phyloP scores from a whole-genome alignment of 2,113 vertebrate genomes.

The Oenanthe oenanthe region DNA sequence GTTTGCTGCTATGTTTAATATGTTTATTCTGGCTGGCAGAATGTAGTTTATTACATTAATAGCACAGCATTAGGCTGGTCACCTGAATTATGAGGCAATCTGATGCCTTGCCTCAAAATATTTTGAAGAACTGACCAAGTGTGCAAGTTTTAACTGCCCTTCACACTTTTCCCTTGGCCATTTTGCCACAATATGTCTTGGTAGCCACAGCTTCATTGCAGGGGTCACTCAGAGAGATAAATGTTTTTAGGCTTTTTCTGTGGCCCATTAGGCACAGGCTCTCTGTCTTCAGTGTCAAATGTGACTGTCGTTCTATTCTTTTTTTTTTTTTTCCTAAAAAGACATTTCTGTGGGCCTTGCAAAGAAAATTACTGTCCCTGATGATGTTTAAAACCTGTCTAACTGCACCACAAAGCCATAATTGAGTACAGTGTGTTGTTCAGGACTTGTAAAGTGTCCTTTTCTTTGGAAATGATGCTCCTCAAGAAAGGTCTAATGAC shows the following conservation, averaged over 20 bases:
- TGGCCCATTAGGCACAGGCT: conserved; percentile 2
- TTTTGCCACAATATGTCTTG: not conserved
- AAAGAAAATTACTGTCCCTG: conserved; percentile 34
- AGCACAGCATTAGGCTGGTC: not conserved
- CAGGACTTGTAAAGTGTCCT: not conserved
- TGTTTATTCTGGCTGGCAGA: not conserved
- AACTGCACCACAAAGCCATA: conserved; percentile 17
- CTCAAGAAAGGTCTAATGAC: not conserved
- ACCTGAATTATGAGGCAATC: not conserved
- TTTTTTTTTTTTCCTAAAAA: not conserved
- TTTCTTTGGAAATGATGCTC: not conserved
- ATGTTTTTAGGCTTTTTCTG: conserved; percentile 14
- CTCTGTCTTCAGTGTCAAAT: conserved; percentile 1
- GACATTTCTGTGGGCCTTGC: not conserved
- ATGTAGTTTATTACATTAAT: not conserved
- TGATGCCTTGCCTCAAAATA: not conserved
- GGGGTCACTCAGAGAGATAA: not conserved
- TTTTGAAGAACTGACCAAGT: not conserved
- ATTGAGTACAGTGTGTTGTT: not conserved
- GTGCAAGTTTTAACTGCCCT: not conserved
- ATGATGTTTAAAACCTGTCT: conserved; percentile 41
- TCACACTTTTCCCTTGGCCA: not conserved
- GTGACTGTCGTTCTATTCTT: not conserved
- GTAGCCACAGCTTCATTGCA: not conserved
- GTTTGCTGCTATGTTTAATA: not conserved